Evolutionary conservation across 1,140 invertebrate species (phyloP), one percentile per base, ranked within the genome.

Genomic region (Oppia nitens): DNA sequence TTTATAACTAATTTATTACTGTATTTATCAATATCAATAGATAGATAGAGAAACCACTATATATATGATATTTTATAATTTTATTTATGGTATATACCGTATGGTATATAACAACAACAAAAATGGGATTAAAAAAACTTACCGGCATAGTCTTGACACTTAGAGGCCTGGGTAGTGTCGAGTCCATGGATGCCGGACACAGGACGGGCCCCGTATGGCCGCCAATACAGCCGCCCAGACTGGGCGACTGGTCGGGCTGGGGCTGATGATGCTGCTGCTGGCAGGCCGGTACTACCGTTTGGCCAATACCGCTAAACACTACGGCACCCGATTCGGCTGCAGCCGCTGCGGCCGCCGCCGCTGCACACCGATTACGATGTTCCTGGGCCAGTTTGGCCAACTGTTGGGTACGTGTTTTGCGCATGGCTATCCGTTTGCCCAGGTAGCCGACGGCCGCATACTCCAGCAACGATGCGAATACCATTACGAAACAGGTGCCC

Each of bases 401-500:
- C 55, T 83, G 82, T 68, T 84, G 76, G 71, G 86, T 86, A 64
- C 87, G 78, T 74, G 87, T 87, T 75, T 89, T 91, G 67, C 87
- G 77, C 87, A 92, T 92, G 72, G 90, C 86, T 71, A 93, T 91
- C 71, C 88, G 77, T 76, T 92, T 92, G 62, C 87, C 87, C 83
- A 92, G 87, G 74, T 92, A 92, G 64, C 89, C 88, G 60, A 92
- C 89, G 55, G 87, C 88, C 56, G 88, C 89, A 71, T 92, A 92
- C 76, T 92, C 66, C 1, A 67, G 50, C 45, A 67, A 53, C 14
- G 66, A 66, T 11, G 66, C 67, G 57, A 71, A 70, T 3, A 70
- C 69, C 69, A 70, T 70, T 9, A 70, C 66, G 62, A 70, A 70
- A 63, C 69, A 70, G 11, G 67, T 74, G 24, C 73, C 91, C 72